Percentiles rank a stretch among this genome's conserved stretches.
Evolutionary conservation across 2,888 invertebrate genomes (phyloP).

Genomic region (Lithophane ornitopus): DNA sequence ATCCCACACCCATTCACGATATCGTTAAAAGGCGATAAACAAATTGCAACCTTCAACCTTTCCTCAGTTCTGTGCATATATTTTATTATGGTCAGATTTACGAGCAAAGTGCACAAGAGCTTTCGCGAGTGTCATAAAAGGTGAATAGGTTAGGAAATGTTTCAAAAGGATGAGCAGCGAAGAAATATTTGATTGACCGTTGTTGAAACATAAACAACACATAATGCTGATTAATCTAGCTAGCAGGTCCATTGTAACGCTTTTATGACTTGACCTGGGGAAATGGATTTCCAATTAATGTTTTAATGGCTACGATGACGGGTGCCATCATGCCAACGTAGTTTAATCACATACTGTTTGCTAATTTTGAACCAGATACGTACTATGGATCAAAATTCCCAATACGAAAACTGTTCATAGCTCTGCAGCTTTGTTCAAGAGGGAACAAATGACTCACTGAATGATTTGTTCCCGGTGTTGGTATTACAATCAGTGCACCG

Average conservation of each 20-base stretch:
- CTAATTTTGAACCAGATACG: conserved; percentile 20
- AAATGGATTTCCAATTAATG: conserved; percentile 25
- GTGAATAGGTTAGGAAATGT: neutral
- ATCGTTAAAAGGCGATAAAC: neutral
- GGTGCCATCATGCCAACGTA: neutral
- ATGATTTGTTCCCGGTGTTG: conserved; percentile 43
- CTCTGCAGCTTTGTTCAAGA: neutral
- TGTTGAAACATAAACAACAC: neutral
- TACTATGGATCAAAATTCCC: conserved; percentile 14
- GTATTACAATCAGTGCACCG: conserved; percentile 50
- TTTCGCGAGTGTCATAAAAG: neutral
- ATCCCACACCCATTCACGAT: neutral
- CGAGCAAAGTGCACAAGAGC: neutral
- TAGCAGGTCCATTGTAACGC: neutral
- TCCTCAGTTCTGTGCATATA: neutral
- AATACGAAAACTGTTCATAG: conserved; percentile 10
- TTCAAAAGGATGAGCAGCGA: neutral
- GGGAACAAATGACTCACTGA: conserved; percentile 20
- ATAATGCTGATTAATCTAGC: neutral
- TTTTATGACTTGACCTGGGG: neutral
- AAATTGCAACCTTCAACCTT: neutral
- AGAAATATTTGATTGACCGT: neutral
- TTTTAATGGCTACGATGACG: neutral
- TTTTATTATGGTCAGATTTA: neutral
- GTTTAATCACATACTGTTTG: conserved; percentile 16